A percentile compares a stretch with the other conserved stretches of the same genome.
phyloP scores from a whole-genome alignment of 2,888 invertebrate genomes.

The Leistus spinibarbis region DNA sequence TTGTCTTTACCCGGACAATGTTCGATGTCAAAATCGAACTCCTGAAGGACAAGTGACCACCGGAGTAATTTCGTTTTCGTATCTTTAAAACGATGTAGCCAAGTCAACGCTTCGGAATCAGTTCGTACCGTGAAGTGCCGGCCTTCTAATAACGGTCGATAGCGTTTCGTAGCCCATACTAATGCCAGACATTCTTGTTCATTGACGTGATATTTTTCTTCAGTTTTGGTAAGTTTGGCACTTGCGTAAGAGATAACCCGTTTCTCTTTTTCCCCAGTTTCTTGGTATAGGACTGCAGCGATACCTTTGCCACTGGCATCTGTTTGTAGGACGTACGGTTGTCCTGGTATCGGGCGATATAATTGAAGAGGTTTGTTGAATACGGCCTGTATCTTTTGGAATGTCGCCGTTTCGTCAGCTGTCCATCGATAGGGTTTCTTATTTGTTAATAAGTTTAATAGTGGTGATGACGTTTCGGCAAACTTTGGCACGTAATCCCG shows the following conservation, averaged over 20 bases:
- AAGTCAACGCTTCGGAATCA: slow-evolving; percentile 43
- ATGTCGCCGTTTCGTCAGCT: slow-evolving; percentile 22
- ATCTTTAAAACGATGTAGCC: slow-evolving; percentile 41
- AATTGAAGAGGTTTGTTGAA: slow-evolving; percentile 40
- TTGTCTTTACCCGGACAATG: slow-evolving; percentile 43
- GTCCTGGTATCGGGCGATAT: slow-evolving; percentile 40
- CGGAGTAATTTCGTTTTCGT: slow-evolving; percentile 39
- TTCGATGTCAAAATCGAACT: slow-evolving; percentile 43
- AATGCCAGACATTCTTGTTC: slow-evolving; percentile 45
- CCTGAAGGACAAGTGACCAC: slow-evolving; percentile 42
- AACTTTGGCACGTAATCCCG: slow-evolving; percentile 44
- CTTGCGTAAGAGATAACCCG: slow-evolving; percentile 43
- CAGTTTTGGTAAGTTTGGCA: slow-evolving; percentile 36
- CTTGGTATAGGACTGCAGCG: slow-evolving; percentile 45
- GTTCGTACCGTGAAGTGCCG: slow-evolving; percentile 42
- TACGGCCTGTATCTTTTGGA: slow-evolving; percentile 30
- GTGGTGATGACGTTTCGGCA: slow-evolving; percentile 41
- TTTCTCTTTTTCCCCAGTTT: slow-evolving; percentile 5
- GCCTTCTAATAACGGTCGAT: slow-evolving; percentile 44
- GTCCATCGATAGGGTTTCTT: slow-evolving; percentile 39
- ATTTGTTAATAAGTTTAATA: slow-evolving; percentile 41
- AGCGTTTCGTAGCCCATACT: slow-evolving; percentile 44
- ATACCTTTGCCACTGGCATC: slow-evolving; percentile 43
- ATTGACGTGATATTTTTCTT: slow-evolving; percentile 44
- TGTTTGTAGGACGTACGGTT: slow-evolving; percentile 43